These are phyloP conservation scores for Ambastaia sidthimunki DNA, from an alignment of 2,797 vertebrate genomes.

Conservation along the genomic window DNA sequence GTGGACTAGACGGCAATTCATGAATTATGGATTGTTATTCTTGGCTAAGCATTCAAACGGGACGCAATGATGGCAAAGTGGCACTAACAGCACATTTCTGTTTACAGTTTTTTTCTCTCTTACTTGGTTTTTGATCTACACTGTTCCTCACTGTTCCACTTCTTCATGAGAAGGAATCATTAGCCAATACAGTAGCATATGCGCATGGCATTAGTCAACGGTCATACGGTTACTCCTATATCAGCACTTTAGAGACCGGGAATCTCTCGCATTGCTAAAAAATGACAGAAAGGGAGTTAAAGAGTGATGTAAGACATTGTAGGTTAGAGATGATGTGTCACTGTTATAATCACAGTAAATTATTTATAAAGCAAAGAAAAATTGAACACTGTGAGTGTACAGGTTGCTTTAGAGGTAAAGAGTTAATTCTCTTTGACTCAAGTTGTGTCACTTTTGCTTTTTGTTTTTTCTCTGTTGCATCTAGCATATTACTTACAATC, in stretches of 20 bases:
- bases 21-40: constrained; percentile 72
- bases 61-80: constrained; percentile 48
- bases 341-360: constrained; percentile 36
- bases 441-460: constrained; percentile 1
- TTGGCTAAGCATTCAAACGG: constrained; percentile 63
- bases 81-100: constrained; percentile 60
- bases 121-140: constrained; percentile 51
- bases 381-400: background rate
- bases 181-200: constrained; percentile 37
- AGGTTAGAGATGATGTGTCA: constrained; percentile 36
- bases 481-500: background rate
- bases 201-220: background rate
- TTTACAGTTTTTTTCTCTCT: constrained; percentile 49
- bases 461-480: constrained; percentile 14
- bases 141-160: constrained; percentile 23
- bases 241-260: background rate
- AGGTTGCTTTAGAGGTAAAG: constrained; percentile 10
- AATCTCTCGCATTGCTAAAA: background rate
- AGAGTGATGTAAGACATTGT: constrained; percentile 25
- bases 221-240: background rate
- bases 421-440: background rate
- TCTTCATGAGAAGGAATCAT: constrained; percentile 55
- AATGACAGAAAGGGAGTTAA: background rate
- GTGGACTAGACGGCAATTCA: constrained; percentile 63
- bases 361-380: constrained; percentile 27